Evolutionary conservation across 1,140 invertebrate genomes (phyloP), one percentile per base, ranked within the genome.

Genomic region (Brachionus calyciflorus): DNA sequence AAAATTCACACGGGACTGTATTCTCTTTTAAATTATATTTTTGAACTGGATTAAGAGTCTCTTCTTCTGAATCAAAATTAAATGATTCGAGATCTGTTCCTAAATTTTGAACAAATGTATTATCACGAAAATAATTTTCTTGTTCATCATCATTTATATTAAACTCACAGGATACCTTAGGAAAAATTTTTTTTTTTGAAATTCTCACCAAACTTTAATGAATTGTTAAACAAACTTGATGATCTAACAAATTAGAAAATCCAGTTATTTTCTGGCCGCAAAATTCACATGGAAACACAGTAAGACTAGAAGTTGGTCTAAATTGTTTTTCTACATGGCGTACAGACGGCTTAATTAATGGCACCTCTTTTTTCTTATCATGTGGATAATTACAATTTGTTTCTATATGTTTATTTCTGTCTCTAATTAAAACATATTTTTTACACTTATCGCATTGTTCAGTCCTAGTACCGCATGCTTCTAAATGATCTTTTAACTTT

Each of bases 281-380:
- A 65, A 65, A 65, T 44, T 65, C 60, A 65, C 60, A 65, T 12
- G 60, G 60, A 65, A 65, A 65, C 12, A 44, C 7, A 65, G 19
- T 12, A 4, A 65, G 14, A 21, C 60, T 65, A 14, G 60, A 41
- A 19, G n/a, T 9, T 44, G 60, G 40, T 44, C 33, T 37, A n/a
- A n/a, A n/a, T n/a, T n/a, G n/a, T n/a, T n/a, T n/a, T n/a, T n/a
- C n/a, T 17, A 46, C 33, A 5, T 37, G 33, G 33, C 33, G n/a
- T n/a, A n/a, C n/a, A n/a, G n/a, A n/a, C n/a, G n/a, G n/a, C n/a
- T n/a, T n/a, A n/a, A n/a, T n/a, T n/a, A n/a, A n/a, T n/a, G n/a
- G n/a, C n/a, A n/a, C n/a, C n/a, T n/a, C n/a, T n/a, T 37, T 37
- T 37, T 3, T 37, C 3, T 37, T 37, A 9, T 5, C 3, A 37